phyloP scores from a whole-genome alignment of 2,113 vertebrate genomes.

The Chaenocephalus aceratus region DNA sequence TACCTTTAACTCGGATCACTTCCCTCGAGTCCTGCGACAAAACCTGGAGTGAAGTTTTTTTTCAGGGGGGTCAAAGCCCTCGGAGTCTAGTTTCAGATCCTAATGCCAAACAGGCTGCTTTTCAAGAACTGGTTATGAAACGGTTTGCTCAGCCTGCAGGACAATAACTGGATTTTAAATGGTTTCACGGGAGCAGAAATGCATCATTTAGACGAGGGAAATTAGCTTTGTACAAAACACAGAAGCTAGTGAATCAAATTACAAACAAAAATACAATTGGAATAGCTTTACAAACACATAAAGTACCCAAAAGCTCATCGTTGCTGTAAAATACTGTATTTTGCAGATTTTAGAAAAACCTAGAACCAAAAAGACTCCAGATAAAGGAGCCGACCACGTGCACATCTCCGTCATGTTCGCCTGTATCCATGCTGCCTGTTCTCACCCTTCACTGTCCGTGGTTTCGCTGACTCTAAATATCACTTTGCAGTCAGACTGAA shows the following conservation, averaged over 20 bases:
- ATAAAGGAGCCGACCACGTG: too few species aligned
- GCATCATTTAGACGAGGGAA: not conserved
- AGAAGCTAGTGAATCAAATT: not conserved
- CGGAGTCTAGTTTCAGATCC: not conserved
- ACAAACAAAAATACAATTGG: not conserved
- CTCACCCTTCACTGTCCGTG: not conserved
- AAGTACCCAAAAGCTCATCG: too few species aligned
- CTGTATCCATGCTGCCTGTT: not conserved
- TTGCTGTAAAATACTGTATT: not conserved
- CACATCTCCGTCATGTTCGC: too few species aligned
- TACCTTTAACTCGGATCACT: conserved; percentile 9
- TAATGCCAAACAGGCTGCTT: not conserved
- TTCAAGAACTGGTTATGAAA: not conserved
- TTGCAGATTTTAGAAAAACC: not conserved
- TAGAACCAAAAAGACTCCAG: too few species aligned
- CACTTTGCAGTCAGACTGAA: not conserved
- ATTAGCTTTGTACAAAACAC: not conserved
- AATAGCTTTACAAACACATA: not conserved
- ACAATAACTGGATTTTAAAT: not conserved
- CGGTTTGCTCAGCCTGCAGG: not conserved
- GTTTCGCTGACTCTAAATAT: not conserved
- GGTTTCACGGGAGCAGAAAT: too few species aligned
- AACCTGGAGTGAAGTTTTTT: conserved; percentile 16
- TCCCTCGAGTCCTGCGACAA: conserved; percentile 11
- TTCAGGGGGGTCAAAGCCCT: not conserved